Evolutionary conservation across 2,797 vertebrate genomes (phyloP), one percentile per base, ranked within the genome.

Genomic region (Hafferia zeledoni): DNA sequence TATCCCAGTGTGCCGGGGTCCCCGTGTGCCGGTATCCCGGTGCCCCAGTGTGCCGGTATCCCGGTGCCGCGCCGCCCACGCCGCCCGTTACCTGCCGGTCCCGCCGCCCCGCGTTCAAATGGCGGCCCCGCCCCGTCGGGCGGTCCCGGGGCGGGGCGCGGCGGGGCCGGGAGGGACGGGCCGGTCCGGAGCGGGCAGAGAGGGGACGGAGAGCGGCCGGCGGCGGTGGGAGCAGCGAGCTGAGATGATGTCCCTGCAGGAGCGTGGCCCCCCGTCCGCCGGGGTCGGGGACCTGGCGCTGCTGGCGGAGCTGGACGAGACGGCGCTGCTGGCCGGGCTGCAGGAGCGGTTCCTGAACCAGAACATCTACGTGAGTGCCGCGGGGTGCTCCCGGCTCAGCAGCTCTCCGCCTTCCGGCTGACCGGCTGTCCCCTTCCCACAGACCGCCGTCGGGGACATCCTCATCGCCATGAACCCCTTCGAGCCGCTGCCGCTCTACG

Each of bases 391-490:
- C n/a, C 2, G 35, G 30, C 83, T 81, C 37, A 76, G n/a, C 35
- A 30, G 13, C 41, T 56, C 41, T 68, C 41, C 31, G 65, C 70
- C 28, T 17, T 28, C 30, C 2, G 44, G 30, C 79, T 89, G 46
- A 85, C 35, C 35, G 30, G 13, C 41, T 60, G 37, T 69, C 43
- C n/a, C 69, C 31, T 30, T 75, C 12, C 59, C n/a, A 14, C 96
- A 98, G 98, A 98, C 98, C n/a, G 97, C 96, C 63, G 79, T 98
- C 59, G 98, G 98, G 60, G 98, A 98, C 86, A 98, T 98, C 80
- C 94, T 98, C 68, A 65, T 98, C 15, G 97, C 98, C 47, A 67
- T 98, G 76, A 98, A 98, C 85, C 98, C 98, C 24, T 98, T 98
- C 94, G 96, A 97, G 95, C 94, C 97, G 10, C 96, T 98, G 47